Conservation (phyloP, 1,140 invertebrate species). For the Triops cancriformis region DNA sequence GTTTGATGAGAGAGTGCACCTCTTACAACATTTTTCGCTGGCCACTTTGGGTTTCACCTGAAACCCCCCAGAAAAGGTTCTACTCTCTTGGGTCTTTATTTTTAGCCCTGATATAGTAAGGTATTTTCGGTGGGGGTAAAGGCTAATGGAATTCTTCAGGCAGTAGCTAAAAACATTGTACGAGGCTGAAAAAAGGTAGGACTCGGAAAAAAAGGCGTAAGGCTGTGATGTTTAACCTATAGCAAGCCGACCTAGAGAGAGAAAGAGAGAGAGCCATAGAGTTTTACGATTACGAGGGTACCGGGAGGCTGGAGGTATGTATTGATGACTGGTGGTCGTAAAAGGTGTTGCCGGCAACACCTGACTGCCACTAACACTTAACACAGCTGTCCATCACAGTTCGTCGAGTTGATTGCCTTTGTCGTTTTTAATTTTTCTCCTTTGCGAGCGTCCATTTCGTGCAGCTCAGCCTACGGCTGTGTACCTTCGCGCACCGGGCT, state of each 20-base stretch:
- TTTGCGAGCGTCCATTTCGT: neutral
- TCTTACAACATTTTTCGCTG: neutral
- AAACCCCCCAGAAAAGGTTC: neutral
- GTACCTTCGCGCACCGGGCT: neutral
- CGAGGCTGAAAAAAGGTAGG: neutral
- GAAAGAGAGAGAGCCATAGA: neutral
- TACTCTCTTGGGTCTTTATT: neutral
- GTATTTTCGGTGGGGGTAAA: neutral
- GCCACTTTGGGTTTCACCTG: neutral
- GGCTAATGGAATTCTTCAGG: neutral
- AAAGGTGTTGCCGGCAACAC: slow-evolving; percentile 12
- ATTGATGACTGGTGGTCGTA: slow-evolving; percentile 8
- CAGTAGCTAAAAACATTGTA: neutral
- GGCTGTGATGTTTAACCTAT: neutral
- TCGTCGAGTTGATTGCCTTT: neutral
- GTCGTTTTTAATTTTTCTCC: neutral
- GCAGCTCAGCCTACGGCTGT: neutral
- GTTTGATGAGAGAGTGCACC: neutral
- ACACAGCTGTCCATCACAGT: neutral
- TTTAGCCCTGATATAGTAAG: neutral
- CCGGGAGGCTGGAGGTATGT: neutral
- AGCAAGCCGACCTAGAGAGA: neutral
- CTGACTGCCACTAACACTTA: slow-evolving; percentile 8
- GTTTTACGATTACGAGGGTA: slow-evolving; percentile 6
- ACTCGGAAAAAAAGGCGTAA: neutral